Conservation (phyloP, 1,140 invertebrate species). For the Meloidogyne exigua region DNA sequence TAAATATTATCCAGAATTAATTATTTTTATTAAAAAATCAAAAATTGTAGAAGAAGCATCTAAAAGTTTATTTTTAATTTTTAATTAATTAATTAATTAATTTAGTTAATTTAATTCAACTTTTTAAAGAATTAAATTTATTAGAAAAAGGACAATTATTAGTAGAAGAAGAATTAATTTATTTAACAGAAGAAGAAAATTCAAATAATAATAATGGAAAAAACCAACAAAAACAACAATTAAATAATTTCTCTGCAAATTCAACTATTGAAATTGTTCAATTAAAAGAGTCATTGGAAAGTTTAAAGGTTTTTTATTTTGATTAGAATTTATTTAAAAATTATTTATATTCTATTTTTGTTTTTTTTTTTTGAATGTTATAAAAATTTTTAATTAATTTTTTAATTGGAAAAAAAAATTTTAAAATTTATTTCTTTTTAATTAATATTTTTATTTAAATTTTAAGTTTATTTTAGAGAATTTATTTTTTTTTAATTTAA, state of each 20-base stretch:
- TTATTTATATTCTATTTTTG: no score
- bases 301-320: background rate
- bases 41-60: background rate
- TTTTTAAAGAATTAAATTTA: background rate
- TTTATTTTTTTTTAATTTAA: no score
- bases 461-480: no score
- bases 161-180: conserved; percentile 2
- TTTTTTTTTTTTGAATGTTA: no score
- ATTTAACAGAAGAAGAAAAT: background rate
- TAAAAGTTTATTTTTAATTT: background rate
- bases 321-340: no score
- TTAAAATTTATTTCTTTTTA: background rate
- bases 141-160: background rate
- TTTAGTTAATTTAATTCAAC: background rate
- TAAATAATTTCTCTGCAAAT: background rate
- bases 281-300: background rate
- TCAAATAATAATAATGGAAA: background rate
- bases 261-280: background rate
- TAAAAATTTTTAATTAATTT: no score
- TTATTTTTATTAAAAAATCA: background rate
- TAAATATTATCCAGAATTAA: conserved; percentile 8
- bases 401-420: background rate
- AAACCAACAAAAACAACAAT: background rate
- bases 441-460: no score
- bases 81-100: background rate